Percentiles rank a stretch among this genome's conserved stretches.
phyloP scores from a whole-genome alignment of 2,888 invertebrate species.

The Clostera curtula region DNA sequence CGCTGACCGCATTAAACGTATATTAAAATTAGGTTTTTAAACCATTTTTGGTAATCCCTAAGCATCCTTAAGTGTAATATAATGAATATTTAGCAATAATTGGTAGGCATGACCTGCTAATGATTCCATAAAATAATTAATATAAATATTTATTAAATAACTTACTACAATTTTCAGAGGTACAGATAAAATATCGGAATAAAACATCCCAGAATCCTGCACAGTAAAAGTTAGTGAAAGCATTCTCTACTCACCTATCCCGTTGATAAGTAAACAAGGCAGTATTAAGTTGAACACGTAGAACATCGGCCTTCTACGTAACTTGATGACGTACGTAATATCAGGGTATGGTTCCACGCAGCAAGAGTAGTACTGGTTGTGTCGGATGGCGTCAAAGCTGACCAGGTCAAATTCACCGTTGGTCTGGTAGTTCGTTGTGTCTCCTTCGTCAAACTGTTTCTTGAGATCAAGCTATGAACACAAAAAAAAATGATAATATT shows the following conservation, averaged over 20 bases:
- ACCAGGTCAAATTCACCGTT: constrained; percentile 92
- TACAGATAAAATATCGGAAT: background rate
- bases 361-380: constrained; percentile 85
- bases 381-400: constrained; percentile 82
- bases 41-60: too few relatives aligned
- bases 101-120: too few relatives aligned
- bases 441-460: constrained; percentile 86
- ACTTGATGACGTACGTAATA: constrained; percentile 85
- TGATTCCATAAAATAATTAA: too few relatives aligned
- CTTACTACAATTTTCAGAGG: constrained; percentile 3
- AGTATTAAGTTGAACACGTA: constrained; percentile 90
- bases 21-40: too few relatives aligned
- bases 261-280: constrained; percentile 89
- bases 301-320: constrained; percentile 86
- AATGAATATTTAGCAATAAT: too few relatives aligned
- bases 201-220: background rate
- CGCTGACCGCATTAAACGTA: too few relatives aligned
- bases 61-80: too few relatives aligned
- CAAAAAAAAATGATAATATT: constrained; percentile 4
- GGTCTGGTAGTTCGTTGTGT: constrained; percentile 91
- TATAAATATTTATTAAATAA: too few relatives aligned
- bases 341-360: constrained; percentile 90
- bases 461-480: constrained; percentile 83
- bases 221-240: background rate
- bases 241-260: constrained; percentile 77